Base-by-base conservation (phyloP, 2,888 invertebrate species). In the Leucophenga montana region DNA sequence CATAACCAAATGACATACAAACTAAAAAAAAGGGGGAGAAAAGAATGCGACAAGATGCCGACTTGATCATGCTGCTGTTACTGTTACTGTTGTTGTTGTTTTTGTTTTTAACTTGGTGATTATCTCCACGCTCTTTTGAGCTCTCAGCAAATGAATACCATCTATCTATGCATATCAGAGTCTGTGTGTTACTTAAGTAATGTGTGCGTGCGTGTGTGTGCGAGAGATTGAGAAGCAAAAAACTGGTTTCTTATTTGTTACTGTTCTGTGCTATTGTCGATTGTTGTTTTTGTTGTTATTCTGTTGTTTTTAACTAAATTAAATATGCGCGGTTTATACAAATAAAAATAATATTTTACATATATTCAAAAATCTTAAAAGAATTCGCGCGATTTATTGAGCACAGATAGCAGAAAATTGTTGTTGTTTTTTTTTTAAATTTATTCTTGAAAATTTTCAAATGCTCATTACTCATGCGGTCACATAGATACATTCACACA, bases 401-500 rank as follows among this genome's bases (percentile, higher is more conserved):
- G 33, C 27, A 31, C 61, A 61, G 39, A 33, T 39, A 54, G 33
- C 33, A 62, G 62, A 66, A 59, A 27, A 67, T 39, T 69, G 66
- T 67, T 72, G 72, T 27, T 27, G 27, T 27, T 27, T 27, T 69
- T 71, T 75, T 78, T 75, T 75, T 78, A 80, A n/a, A n/a, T n/a
- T n/a, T n/a, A n/a, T n/a, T n/a, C 80, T 80, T 73, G 69, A 80
- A 74, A 80, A 75, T 78, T 54, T 72, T 53, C 69, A 65, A n/a
- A n/a, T 27, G 64, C 61, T n/a, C n/a, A 66, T 39, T 39, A 67
- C 67, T 48, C 46, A 61, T 39, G 44, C 54, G 18, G 4, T 9
- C 14, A n/a, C 16, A 27, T 33, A 39, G 14, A 39, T 68, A 39
- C n/a, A 54, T 54, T 18, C 18, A 44, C 57, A 69, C 54, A 70